Percentiles rank a stretch among this genome's conserved stretches.
These are phyloP conservation scores for Rhinoraja longicauda DNA, from an alignment of 2,797 vertebrate genomes.

Conservation along the genomic window DNA sequence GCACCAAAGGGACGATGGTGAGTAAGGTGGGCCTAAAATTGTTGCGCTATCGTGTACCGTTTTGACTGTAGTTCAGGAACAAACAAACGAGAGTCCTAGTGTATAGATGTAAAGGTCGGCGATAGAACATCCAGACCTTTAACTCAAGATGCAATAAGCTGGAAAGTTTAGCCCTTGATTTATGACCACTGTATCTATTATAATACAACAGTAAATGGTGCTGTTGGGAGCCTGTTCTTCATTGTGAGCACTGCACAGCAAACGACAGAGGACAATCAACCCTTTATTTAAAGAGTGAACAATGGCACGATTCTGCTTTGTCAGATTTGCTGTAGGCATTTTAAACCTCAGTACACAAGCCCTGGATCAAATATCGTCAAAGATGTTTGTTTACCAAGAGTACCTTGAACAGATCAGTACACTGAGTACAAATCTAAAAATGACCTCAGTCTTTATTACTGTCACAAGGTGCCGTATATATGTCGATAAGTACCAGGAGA, in stretches of 20 bases:
- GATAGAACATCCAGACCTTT: not conserved
- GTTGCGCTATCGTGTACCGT: too few species aligned
- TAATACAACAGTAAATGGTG: not conserved
- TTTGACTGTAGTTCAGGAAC: too few species aligned
- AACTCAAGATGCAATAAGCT: not conserved
- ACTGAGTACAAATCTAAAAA: not conserved
- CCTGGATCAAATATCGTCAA: not conserved
- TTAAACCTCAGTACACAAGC: not conserved
- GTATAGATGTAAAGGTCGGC: not conserved
- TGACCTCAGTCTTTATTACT: not conserved
- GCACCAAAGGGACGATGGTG: too few species aligned
- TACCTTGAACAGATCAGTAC: not conserved
- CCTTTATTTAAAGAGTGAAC: not conserved
- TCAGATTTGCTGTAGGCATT: not conserved
- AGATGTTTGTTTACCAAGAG: not conserved
- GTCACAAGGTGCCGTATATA: not conserved
- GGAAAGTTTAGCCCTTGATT: not conserved
- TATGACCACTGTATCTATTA: not conserved
- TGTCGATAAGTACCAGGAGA: not conserved
- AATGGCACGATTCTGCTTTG: not conserved
- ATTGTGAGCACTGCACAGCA: not conserved
- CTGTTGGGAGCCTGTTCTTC: not conserved
- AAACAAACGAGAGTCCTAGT: not conserved
- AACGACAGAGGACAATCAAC: not conserved
- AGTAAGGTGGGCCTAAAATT: too few species aligned